These are phyloP conservation scores for Spinus olivaceus DNA, from an alignment of 2,797 vertebrate species.

Conservation along the genomic window DNA sequence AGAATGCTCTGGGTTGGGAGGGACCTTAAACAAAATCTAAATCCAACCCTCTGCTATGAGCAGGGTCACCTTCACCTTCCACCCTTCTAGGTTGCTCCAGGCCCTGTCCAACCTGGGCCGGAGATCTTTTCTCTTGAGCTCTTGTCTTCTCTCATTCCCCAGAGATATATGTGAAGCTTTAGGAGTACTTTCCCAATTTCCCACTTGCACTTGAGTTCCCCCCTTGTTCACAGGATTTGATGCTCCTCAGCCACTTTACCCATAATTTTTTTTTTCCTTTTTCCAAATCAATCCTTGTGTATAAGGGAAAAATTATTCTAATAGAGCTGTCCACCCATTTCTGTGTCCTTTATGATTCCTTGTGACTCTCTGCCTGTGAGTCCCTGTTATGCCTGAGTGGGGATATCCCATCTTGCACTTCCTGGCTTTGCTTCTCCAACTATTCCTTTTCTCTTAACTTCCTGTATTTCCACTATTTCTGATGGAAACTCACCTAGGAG, in stretches of 20 bases:
- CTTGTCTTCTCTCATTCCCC: background rate
- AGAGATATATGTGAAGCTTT: accelerated
- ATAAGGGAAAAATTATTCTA: background rate
- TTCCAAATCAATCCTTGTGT: background rate
- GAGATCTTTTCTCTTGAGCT: background rate
- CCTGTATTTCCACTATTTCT: background rate
- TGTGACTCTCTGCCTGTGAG: background rate
- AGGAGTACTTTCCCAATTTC: background rate
- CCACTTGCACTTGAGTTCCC: background rate
- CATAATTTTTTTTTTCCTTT: background rate
- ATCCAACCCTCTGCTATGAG: background rate
- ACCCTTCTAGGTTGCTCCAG: background rate
- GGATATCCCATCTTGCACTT: background rate
- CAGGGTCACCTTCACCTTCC: background rate
- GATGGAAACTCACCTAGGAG: accelerated
- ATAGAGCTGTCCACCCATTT: background rate
- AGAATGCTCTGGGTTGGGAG: background rate
- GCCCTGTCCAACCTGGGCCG: accelerated
- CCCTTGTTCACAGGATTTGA: background rate
- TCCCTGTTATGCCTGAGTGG: background rate
- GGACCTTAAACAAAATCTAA: too few species aligned
- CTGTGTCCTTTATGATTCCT: background rate
- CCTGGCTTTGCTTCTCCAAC: background rate
- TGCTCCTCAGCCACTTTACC: background rate
- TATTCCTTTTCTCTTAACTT: background rate